Percentiles rank a stretch among this genome's conserved stretches.
phyloP scores from a whole-genome alignment of 2,797 vertebrate genomes.

The Macrochelys suwanniensis region DNA sequence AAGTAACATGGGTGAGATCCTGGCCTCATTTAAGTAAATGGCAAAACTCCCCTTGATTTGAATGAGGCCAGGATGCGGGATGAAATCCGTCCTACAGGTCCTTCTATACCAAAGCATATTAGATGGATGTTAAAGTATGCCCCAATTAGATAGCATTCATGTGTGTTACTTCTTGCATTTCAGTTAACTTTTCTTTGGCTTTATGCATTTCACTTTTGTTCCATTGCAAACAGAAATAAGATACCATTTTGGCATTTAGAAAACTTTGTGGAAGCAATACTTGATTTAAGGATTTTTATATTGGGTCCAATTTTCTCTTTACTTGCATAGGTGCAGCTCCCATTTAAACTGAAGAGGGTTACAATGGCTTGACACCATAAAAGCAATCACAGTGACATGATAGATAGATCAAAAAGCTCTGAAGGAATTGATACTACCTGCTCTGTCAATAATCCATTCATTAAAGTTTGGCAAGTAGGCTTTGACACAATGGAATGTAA shows the following conservation, averaged over 20 bases:
- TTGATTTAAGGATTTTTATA: not conserved
- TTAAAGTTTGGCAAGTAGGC: not conserved
- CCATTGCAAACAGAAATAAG: not conserved
- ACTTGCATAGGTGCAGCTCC: not conserved
- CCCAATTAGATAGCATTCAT: not conserved
- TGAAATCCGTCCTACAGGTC: not conserved
- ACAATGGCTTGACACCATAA: not conserved
- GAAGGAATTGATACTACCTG: not conserved
- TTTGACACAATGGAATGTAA: not conserved
- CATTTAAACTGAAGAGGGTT: not conserved
- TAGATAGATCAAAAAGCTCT: not conserved
- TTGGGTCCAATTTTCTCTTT: not conserved
- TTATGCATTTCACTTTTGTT: not conserved
- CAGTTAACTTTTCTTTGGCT: not conserved
- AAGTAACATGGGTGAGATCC: not conserved
- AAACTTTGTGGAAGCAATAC: not conserved
- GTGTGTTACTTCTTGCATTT: not conserved
- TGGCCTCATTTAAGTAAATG: not conserved
- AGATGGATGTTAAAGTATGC: not conserved
- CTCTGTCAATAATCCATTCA: not conserved
- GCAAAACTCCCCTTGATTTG: not conserved
- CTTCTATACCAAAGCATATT: not conserved
- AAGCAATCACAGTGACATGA: not conserved
- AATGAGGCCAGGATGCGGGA: not conserved
- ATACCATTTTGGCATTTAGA: not conserved